Conservation (phyloP, 1,140 invertebrate species). For the Hypsibius dujardini region DNA sequence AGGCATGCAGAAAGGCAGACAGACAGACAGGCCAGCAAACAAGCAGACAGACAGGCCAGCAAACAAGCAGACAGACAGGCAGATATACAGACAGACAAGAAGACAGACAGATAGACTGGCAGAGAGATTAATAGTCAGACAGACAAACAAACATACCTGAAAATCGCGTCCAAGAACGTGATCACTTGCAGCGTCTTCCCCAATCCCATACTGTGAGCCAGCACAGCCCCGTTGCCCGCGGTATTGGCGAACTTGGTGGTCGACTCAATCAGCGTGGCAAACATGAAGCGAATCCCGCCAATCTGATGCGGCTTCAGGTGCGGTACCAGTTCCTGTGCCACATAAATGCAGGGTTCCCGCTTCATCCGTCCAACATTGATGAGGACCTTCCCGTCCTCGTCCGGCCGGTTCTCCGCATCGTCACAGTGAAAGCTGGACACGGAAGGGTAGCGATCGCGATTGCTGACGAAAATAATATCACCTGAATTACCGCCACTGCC, state of each 20-base stretch:
- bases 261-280: slow-evolving; percentile 88
- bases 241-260: slow-evolving; percentile 67
- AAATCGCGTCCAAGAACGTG: slow-evolving; percentile 85
- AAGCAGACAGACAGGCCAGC: too few species aligned
- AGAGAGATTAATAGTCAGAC: too few species aligned
- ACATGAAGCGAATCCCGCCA: slow-evolving; percentile 83
- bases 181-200: slow-evolving; percentile 91
- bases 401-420: slow-evolving; percentile 65
- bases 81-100: too few species aligned
- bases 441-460: background rate
- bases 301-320: slow-evolving; percentile 93
- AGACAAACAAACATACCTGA: slow-evolving; percentile 42
- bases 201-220: slow-evolving; percentile 96
- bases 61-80: too few species aligned
- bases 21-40: too few species aligned
- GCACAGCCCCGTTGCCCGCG: slow-evolving; percentile 83
- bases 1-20: too few species aligned
- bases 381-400: slow-evolving; percentile 73
- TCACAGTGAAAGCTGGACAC: slow-evolving; percentile 28
- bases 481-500: background rate
- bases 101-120: too few species aligned
- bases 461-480: background rate
- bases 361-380: slow-evolving; percentile 89
- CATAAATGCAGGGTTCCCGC: slow-evolving; percentile 74
- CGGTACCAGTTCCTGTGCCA: slow-evolving; percentile 74